Conservation (phyloP, 2,888 invertebrate genomes). For the Gordius sp. region DNA sequence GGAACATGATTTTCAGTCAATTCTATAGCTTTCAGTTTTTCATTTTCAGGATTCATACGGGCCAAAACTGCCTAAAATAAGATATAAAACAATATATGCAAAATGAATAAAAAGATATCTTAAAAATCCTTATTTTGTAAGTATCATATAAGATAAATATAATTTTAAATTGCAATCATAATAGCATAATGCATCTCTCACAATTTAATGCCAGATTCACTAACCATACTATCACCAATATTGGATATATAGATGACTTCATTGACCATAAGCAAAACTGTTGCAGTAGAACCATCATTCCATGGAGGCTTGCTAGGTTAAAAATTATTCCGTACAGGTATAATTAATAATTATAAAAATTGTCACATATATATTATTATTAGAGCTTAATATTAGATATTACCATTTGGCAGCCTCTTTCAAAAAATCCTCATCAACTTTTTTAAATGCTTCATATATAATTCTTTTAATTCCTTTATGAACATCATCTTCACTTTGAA, state of each 20-base stretch:
- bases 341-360: not conserved
- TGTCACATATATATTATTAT: not conserved
- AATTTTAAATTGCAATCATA: too few species aligned
- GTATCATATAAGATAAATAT: too few species aligned
- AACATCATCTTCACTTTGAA: constrained; percentile 22
- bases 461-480: constrained; percentile 30
- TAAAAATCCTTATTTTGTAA: too few species aligned
- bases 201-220: not conserved
- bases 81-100: too few species aligned
- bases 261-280: constrained; percentile 30
- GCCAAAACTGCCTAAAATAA: constrained; percentile 29
- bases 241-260: constrained; percentile 32
- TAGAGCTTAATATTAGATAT: not conserved
- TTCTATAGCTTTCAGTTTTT: constrained; percentile 26
- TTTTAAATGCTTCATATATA: constrained; percentile 30
- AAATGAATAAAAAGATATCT: too few species aligned
- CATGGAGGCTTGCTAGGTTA: constrained; percentile 31
- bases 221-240: constrained; percentile 33
- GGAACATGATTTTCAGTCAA: constrained; percentile 32
- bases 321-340: not conserved
- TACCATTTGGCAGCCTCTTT: constrained; percentile 27
- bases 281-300: constrained; percentile 34
- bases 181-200: constrained; percentile 18
- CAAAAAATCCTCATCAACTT: constrained; percentile 32
- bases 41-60: constrained; percentile 25